Evolutionary conservation across 2,888 invertebrate genomes (phyloP).

Genomic region (Cinara cedri): DNA sequence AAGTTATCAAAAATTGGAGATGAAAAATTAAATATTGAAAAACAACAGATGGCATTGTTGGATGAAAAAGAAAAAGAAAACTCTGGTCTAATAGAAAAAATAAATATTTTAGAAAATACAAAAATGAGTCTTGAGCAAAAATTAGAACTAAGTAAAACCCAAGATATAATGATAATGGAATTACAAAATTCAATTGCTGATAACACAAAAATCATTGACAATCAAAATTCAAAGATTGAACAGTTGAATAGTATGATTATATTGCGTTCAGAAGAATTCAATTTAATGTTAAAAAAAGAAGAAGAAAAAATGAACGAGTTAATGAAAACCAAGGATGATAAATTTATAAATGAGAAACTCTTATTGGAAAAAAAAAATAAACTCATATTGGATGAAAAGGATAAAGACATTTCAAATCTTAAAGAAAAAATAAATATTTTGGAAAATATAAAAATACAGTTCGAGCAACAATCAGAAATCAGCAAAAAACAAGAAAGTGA

Average conservation of each 20-base stretch:
- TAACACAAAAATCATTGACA: constrained; percentile 23
- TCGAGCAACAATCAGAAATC: constrained; percentile 19
- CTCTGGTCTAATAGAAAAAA: not conserved
- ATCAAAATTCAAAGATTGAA: constrained; percentile 13
- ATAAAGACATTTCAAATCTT: constrained; percentile 25
- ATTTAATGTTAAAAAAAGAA: constrained; percentile 11
- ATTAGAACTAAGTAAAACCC: constrained; percentile 16
- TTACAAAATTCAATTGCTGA: constrained; percentile 12
- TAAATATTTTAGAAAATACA: not conserved
- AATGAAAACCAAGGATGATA: not conserved
- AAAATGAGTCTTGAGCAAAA: constrained; percentile 14
- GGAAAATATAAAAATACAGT: not conserved
- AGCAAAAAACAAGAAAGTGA: constrained; percentile 26
- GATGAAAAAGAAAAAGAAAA: constrained; percentile 36
- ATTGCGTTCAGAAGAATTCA: not conserved
- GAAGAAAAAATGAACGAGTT: constrained; percentile 14
- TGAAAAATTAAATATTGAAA: constrained; percentile 11
- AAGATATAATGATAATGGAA: constrained; percentile 25
- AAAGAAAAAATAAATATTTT: constrained; percentile 13
- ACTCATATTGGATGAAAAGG: constrained; percentile 1
- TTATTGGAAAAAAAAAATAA: not conserved
- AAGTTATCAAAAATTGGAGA: constrained; percentile 4
- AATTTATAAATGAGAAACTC: not conserved
- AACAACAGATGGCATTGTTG: not conserved
- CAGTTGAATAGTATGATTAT: constrained; percentile 1